Percentiles rank a stretch among this genome's conserved stretches.
Evolutionary conservation across 1,140 invertebrate genomes (phyloP).

Genomic region (Drosophila arawakana): DNA sequence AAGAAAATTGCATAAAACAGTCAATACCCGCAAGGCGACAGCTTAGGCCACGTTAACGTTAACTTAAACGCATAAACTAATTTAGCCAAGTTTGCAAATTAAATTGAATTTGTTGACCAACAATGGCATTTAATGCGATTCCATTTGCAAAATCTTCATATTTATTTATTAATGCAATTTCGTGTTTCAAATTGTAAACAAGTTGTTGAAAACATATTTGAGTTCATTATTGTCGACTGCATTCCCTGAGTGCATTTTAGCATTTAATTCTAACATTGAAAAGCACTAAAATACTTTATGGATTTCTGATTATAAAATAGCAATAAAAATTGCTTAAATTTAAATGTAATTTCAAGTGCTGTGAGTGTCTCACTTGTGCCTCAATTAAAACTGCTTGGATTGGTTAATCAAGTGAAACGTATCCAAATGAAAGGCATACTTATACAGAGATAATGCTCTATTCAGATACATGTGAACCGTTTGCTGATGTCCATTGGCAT

Average conservation of each 20-base stretch:
- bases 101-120: not conserved
- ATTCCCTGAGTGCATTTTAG: conserved; percentile 43
- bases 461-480: conserved; percentile 4
- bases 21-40: conserved; percentile 12
- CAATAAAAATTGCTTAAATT: not conserved
- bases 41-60: conserved; percentile 13
- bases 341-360: conserved; percentile 8
- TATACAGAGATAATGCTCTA: not conserved
- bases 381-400: too few relatives aligned
- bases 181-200: conserved; percentile 31
- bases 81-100: not conserved
- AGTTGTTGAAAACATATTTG: conserved; percentile 21
- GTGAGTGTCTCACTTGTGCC: too few relatives aligned
- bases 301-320: conserved; percentile 25
- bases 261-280: conserved; percentile 48
- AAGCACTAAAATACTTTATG: conserved; percentile 21
- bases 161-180: conserved; percentile 33
- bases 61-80: not conserved
- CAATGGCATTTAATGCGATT: conserved; percentile 1
- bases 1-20: conserved; percentile 61
- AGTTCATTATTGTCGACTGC: conserved; percentile 1
- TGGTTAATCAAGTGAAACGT: not conserved
- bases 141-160: conserved; percentile 3
- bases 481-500: conserved; percentile 29
- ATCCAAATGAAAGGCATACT: conserved; percentile 18